phyloP scores from a whole-genome alignment of 2,797 vertebrate genomes.

The Natrix natrix region DNA sequence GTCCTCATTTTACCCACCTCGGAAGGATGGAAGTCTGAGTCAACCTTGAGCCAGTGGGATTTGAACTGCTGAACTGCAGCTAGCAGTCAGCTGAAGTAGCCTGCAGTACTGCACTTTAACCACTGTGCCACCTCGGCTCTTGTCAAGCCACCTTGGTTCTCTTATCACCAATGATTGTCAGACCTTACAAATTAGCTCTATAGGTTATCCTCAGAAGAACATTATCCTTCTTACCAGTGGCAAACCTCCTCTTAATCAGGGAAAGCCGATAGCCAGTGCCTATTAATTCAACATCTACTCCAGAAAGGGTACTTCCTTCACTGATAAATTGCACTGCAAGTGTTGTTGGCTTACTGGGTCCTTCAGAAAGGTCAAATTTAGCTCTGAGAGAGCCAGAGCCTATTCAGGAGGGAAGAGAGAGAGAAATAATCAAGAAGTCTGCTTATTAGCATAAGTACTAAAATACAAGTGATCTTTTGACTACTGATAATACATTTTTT shows the following conservation, averaged over 20 bases:
- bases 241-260: conserved; percentile 94
- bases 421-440: background rate
- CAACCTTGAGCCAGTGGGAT: no score
- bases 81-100: no score
- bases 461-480: background rate
- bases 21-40: no score
- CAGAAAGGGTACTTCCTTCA: conserved; percentile 91
- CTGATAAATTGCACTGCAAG: conserved; percentile 93
- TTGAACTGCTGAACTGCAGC: no score
- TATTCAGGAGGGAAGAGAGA: conserved; percentile 55
- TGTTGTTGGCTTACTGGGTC: conserved; percentile 89
- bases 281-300: conserved; percentile 87
- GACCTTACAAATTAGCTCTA: background rate
- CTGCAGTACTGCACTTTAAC: no score
- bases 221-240: conserved; percentile 80
- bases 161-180: background rate
- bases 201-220: background rate
- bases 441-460: background rate
- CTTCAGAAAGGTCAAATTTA: conserved; percentile 92
- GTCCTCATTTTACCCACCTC: no score
- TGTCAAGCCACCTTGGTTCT: no score
- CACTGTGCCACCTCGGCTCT: no score
- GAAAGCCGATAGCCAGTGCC: conserved; percentile 92
- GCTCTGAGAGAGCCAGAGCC: conserved; percentile 92
- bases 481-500: background rate